Base-by-base conservation (phyloP, 2,888 invertebrate species). In the Tricholauxania praeusta region DNA sequence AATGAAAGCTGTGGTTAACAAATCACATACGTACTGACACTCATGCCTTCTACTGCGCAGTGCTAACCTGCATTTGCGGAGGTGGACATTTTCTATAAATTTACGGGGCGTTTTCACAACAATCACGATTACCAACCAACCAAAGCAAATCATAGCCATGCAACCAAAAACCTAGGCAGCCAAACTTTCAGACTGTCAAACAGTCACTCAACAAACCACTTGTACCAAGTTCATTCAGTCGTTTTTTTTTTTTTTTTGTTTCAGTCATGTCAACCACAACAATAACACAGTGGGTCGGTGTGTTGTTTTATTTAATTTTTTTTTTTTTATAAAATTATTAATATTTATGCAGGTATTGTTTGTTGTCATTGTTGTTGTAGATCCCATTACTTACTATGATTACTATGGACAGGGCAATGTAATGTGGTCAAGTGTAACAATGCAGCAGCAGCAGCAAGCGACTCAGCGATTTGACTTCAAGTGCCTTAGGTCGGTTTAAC, bases 81-180 rank as follows among this genome's bases (percentile, higher is more conserved):
- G 68, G 59, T 59, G 68, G 68, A 69, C 68, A 69, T 69, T 60
- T 64, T n/a, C n/a, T 69, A 12, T 69, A 69, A 60, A 69, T 69
- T 59, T 57, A 60, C 51, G 60, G 60, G 68, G 68, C 68, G 68
- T 59, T 59, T 49, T 68, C 60, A 2, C 51, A 19, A 48, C 19
- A 28, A 48, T 47, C 59, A 32, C 59, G 60, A 59, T 67, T 39
- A 39, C 39, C 39, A 39, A 39, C 39, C 47, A 39, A 47, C 57
- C 57, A 67, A 67, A 67, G 67, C 48, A 53, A 67, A 57, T 19
- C 28, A 57, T 12, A 57, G 57, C 28, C 57, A 57, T 22, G 22
- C 57, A 57, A 28, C 10, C 57, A 8, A 57, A 22, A 57, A 57
- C 17, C 28, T 10, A 39, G 39, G 1, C 10, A 39, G 39, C 39